Evolutionary conservation across 2,888 invertebrate genomes (phyloP), one percentile per base, ranked within the genome.

Genomic region (Clitarchus hookeri): DNA sequence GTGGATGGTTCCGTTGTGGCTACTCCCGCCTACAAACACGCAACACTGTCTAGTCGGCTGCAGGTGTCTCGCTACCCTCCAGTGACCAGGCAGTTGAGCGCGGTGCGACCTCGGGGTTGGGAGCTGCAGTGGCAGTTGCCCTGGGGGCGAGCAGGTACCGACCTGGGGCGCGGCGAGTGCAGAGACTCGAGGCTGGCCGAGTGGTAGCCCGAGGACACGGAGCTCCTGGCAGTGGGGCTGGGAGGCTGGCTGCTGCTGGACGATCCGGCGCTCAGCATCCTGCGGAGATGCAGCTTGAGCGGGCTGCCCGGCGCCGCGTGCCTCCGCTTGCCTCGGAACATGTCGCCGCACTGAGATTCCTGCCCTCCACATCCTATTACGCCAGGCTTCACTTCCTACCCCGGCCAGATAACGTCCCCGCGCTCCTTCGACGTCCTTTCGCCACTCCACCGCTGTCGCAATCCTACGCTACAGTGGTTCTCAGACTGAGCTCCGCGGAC

Each of bases 111-210:
- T 19, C 77, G 77, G n/a, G n/a, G 19, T 65, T 65, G n/a, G 77
- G 77, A 23, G 19, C 19, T n/a, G n/a, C 19, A 65, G 65, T 12
- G 65, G 65, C 13, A 12, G 12, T n/a, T n/a, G n/a, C n/a, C n/a
- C n/a, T 36, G n/a, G 79, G 79, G 0, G 25, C 27, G 79, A 1
- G 27, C 25, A 27, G 65, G 27, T 27, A 82, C 82, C n/a, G 1
- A 82, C 82, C 23, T 27, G 36, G 82, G 82, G 13, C 82, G 27
- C 16, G 82, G 82, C 36, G 82, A 82, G 8, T 27, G 27, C 2
- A 82, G 82, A 16, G 82, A 82, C 27, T 82, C 82, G 36, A 82
- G 82, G 27, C 82, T 82, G 82, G 16, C 44, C 36, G 82, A 82
- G 19, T 82, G 9, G 16, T 36, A 82, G 16, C 36, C 27, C 27